A percentile compares a stretch with the other conserved stretches of the same genome.
Evolutionary conservation across 2,113 vertebrate species (phyloP).

Genomic region (Cyprinus carpio): DNA sequence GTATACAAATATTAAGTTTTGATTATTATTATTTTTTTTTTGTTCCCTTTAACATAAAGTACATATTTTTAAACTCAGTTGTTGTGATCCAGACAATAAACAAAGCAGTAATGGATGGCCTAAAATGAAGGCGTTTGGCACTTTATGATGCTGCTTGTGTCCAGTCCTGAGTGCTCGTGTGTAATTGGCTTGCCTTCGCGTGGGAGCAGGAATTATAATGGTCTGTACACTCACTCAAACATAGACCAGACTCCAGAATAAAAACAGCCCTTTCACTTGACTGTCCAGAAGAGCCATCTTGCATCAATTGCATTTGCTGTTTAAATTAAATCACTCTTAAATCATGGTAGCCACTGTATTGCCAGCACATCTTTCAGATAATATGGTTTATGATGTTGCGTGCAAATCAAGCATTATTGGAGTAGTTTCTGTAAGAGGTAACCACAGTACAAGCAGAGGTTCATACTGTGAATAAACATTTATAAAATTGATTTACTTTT

Average conservation of each 20-base stretch:
- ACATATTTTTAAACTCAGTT: neutral
- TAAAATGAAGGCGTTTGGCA: constrained; percentile 33
- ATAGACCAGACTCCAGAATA: constrained; percentile 58
- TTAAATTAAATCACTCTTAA: constrained; percentile 59
- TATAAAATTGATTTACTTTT: neutral
- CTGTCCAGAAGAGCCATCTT: constrained; percentile 59
- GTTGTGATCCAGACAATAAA: neutral
- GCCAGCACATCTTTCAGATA: constrained; percentile 52
- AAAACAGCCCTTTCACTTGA: constrained; percentile 56
- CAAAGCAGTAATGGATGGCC: neutral
- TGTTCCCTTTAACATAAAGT: neutral
- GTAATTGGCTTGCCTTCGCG: constrained; percentile 38
- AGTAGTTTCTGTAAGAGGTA: neutral
- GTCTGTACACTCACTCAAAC: constrained; percentile 53
- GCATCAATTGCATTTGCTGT: constrained; percentile 61
- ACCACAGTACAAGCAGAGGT: constrained; percentile 11
- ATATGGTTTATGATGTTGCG: constrained; percentile 50
- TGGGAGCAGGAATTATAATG: constrained; percentile 56
- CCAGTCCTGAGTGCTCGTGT: constrained; percentile 46
- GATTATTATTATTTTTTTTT: neutral
- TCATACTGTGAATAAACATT: neutral
- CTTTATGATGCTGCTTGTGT: constrained; percentile 50
- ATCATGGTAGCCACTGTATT: constrained; percentile 51
- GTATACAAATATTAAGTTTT: neutral
- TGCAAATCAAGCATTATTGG: constrained; percentile 54